phyloP scores from a whole-genome alignment of 2,113 vertebrate species.

The Crotalus horridus region DNA sequence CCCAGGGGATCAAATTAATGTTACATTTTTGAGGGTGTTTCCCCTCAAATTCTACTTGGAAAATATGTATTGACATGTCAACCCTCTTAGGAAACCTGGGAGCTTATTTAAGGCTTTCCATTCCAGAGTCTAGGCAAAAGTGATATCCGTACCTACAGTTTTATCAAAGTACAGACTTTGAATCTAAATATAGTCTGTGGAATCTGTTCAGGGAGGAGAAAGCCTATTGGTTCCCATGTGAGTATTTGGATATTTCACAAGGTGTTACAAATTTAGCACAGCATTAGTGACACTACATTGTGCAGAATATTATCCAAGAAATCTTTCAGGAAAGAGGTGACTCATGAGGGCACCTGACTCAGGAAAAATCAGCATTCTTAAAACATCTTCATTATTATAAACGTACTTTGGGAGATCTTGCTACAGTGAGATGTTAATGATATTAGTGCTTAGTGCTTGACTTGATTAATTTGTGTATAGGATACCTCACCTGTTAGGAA shows the following conservation, averaged over 20 bases:
- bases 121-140: neutral
- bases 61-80: neutral
- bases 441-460: neutral
- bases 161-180: neutral
- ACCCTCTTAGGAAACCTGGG: neutral
- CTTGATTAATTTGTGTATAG: neutral
- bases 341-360: neutral
- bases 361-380: neutral
- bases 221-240: neutral
- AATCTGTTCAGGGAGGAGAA: neutral
- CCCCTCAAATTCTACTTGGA: neutral
- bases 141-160: neutral
- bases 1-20: neutral
- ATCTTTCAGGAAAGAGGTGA: neutral
- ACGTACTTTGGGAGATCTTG: neutral
- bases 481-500: neutral
- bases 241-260: neutral
- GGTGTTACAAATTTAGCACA: neutral
- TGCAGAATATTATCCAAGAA: neutral
- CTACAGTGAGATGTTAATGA: neutral
- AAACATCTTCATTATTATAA: neutral
- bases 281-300: neutral
- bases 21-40: neutral
- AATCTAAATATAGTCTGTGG: neutral
- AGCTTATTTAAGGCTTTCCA: neutral